A percentile compares a stretch with the other conserved stretches of the same genome.
phyloP scores from a whole-genome alignment of 2,888 invertebrate species.

The Amiota communis region DNA sequence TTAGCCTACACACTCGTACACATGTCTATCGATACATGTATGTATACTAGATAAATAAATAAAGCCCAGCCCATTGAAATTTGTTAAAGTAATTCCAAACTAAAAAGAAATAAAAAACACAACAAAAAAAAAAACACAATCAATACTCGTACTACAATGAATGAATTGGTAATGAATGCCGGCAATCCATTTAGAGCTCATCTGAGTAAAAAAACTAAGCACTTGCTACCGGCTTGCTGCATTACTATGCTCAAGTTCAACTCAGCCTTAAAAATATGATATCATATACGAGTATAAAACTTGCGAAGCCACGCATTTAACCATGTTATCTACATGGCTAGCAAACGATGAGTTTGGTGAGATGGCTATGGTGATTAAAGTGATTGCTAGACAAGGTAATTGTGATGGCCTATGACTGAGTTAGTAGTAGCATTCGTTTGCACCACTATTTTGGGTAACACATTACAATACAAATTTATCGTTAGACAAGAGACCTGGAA shows the following conservation, averaged over 20 bases:
- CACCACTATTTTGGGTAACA: neutral
- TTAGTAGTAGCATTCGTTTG: neutral
- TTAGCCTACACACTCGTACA: too few species aligned
- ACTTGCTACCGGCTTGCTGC: slow-evolving; percentile 7
- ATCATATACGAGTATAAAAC: too few species aligned
- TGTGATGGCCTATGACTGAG: neutral
- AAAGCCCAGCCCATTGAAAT: too few species aligned
- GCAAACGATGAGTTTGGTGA: neutral
- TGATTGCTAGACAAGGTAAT: neutral
- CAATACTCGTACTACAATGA: slow-evolving; percentile 26
- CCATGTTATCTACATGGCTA: too few species aligned
- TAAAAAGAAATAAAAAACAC: neutral
- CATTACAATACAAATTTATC: neutral
- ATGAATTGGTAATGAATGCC: slow-evolving; percentile 45
- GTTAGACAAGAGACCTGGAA: slow-evolving; percentile 35
- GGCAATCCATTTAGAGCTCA: slow-evolving; percentile 20
- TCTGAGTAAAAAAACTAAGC: neutral
- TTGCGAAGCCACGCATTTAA: too few species aligned
- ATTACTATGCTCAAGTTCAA: slow-evolving; percentile 33
- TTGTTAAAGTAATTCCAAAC: neutral
- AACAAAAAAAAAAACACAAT: slow-evolving; percentile 21
- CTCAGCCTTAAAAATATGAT: too few species aligned
- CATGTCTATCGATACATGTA: too few species aligned
- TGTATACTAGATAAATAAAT: too few species aligned
- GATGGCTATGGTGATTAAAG: neutral